Evolutionary conservation across 1,140 invertebrate species (phyloP).

Genomic region (Caerostris darwini): DNA sequence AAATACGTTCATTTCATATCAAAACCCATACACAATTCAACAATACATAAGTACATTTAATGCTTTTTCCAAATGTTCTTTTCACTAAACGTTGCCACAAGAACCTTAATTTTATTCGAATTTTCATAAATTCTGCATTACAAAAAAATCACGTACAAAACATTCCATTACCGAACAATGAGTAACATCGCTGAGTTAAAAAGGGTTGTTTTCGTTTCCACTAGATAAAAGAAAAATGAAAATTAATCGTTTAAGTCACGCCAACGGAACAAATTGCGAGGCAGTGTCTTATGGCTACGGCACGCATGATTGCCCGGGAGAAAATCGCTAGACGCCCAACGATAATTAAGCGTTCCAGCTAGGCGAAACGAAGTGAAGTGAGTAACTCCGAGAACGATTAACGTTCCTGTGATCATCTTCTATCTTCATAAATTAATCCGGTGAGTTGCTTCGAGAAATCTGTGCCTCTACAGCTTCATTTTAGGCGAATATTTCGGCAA

Average conservation of each 20-base stretch:
- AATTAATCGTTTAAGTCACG: conserved; percentile 22
- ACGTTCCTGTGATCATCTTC: background rate
- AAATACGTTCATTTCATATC: too few species aligned
- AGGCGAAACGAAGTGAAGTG: background rate
- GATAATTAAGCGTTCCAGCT: background rate
- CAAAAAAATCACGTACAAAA: background rate
- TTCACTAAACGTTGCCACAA: too few species aligned
- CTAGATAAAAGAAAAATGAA: background rate
- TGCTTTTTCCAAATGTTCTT: too few species aligned
- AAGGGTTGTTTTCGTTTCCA: background rate
- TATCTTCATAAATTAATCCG: background rate
- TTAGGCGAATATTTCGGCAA: too few species aligned
- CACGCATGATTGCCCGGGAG: background rate
- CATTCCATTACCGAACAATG: background rate
- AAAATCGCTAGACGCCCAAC: background rate
- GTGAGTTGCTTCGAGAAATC: background rate
- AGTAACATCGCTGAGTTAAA: background rate
- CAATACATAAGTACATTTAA: too few species aligned
- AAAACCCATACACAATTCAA: too few species aligned
- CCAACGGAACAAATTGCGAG: conserved; percentile 9
- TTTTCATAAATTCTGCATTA: background rate
- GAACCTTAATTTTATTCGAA: too few species aligned
- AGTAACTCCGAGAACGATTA: conserved; percentile 3
- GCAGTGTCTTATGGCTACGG: background rate
- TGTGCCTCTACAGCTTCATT: too few species aligned